Percentiles rank a stretch among this genome's conserved stretches.
phyloP scores from a whole-genome alignment of 2,888 invertebrate genomes.

The Trissonchulus sp. region DNA sequence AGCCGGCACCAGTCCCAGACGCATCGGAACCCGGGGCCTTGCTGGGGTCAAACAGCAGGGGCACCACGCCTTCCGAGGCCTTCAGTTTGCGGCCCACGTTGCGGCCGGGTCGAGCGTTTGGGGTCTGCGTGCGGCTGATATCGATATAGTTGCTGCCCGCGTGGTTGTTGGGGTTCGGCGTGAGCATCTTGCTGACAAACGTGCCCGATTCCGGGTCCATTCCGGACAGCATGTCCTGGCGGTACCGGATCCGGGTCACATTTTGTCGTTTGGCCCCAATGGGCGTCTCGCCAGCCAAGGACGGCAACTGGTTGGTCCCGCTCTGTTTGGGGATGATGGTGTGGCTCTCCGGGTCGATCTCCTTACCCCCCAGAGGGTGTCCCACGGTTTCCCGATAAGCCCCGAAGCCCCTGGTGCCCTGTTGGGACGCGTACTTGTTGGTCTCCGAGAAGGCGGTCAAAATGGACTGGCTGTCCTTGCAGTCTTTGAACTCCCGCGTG shows the following conservation, averaged over 20 bases:
- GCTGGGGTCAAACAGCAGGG: conserved; percentile 16
- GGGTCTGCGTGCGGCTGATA: conserved; percentile 24
- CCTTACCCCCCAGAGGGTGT: conserved; percentile 5
- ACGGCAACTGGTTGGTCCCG: conserved; percentile 24
- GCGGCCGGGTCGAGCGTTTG: conserved; percentile 12
- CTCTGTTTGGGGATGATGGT: conserved; percentile 27
- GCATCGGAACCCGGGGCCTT: conserved; percentile 16
- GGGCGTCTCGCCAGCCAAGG: conserved; percentile 27
- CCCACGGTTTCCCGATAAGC: conserved; percentile 19
- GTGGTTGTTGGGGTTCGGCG: conserved; percentile 30
- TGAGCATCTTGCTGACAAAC: conserved; percentile 7
- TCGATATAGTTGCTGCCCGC: conserved; percentile 28
- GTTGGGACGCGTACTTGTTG: conserved; percentile 23
- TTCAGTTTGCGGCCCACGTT: not conserved
- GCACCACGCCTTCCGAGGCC: conserved; percentile 27
- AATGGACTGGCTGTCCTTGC: conserved; percentile 24
- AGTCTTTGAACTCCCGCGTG: conserved; percentile 12
- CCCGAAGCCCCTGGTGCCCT: conserved; percentile 28
- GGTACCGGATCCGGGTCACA: conserved; percentile 23
- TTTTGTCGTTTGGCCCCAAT: conserved; percentile 27
- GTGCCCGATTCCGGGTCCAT: conserved; percentile 23
- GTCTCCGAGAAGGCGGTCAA: conserved; percentile 28
- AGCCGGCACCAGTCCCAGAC: conserved; percentile 27
- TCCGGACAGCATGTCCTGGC: not conserved
- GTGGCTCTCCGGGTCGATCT: conserved; percentile 28